phyloP scores from a whole-genome alignment of 2,797 vertebrate species.

The Esox lucius region DNA sequence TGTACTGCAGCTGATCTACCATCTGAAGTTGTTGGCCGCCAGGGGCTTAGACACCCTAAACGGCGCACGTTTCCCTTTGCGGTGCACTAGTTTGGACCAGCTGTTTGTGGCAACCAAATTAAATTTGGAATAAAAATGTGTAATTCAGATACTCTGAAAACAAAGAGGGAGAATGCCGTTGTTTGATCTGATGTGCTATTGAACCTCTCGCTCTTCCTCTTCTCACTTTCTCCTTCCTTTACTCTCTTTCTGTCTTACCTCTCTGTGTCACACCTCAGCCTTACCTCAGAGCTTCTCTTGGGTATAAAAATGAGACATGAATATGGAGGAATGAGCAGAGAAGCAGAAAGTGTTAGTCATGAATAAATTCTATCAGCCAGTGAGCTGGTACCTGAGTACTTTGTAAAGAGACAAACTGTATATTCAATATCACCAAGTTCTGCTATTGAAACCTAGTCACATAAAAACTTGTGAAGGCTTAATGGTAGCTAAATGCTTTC shows the following conservation, averaged over 20 bases:
- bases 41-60: no score
- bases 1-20: slow-evolving; percentile 48
- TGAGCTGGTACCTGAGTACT: slow-evolving; percentile 17
- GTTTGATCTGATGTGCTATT: no score
- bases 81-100: no score
- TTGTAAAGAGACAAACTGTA: slow-evolving; percentile 11
- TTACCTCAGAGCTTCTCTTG: slow-evolving; percentile 48
- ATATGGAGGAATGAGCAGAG: slow-evolving; percentile 55
- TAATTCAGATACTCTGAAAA: no score
- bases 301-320: slow-evolving; percentile 59
- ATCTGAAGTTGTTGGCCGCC: slow-evolving; percentile 6
- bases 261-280: neutral
- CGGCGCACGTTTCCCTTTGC: no score
- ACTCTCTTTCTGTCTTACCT: no score
- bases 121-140: no score
- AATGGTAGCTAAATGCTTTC: neutral
- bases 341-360: slow-evolving; percentile 47
- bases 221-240: no score
- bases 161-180: no score
- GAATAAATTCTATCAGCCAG: slow-evolving; percentile 49
- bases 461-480: no score
- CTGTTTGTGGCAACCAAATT: no score
- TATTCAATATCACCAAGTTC: neutral
- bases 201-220: no score
- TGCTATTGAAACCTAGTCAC: neutral